A percentile compares a stretch with the other conserved stretches of the same genome.
Evolutionary conservation across 1,140 invertebrate genomes (phyloP).

Genomic region (Portunus trituberculatus): DNA sequence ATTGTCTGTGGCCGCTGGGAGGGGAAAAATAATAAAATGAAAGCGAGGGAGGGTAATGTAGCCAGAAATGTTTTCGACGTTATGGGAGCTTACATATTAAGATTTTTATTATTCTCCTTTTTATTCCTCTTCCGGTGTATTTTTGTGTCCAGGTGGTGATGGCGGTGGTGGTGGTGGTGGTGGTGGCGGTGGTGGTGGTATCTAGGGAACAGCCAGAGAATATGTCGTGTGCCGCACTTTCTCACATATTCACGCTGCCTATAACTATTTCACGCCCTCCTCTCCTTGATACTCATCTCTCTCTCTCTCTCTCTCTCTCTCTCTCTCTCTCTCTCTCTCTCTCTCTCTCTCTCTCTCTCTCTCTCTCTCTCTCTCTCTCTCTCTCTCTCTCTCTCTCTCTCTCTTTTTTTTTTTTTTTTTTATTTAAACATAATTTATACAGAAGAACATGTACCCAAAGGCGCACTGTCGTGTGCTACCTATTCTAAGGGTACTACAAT

Average conservation of each 20-base stretch:
- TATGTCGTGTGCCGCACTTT: neutral
- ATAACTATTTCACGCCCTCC: neutral
- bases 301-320: no score
- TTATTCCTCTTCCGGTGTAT: no score
- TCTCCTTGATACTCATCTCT: neutral
- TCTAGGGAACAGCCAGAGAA: neutral
- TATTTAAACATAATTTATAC: no score
- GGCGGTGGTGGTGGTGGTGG: neutral
- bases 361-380: no score
- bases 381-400: neutral
- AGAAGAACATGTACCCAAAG: no score
- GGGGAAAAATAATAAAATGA: conserved; percentile 15
- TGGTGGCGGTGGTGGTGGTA: neutral
- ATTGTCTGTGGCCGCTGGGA: neutral
- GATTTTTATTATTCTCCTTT: no score
- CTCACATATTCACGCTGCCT: neutral
- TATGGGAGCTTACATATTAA: neutral
- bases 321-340: no score
- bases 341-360: no score
- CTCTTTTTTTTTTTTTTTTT: no score
- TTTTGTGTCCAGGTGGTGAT: neutral
- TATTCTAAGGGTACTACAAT: no score
- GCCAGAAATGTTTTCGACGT: neutral
- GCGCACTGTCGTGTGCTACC: no score
- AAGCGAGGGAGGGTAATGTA: neutral